Evolutionary conservation across 2,888 invertebrate genomes (phyloP), one percentile per base, ranked within the genome.

Genomic region (Hartigia nigra): DNA sequence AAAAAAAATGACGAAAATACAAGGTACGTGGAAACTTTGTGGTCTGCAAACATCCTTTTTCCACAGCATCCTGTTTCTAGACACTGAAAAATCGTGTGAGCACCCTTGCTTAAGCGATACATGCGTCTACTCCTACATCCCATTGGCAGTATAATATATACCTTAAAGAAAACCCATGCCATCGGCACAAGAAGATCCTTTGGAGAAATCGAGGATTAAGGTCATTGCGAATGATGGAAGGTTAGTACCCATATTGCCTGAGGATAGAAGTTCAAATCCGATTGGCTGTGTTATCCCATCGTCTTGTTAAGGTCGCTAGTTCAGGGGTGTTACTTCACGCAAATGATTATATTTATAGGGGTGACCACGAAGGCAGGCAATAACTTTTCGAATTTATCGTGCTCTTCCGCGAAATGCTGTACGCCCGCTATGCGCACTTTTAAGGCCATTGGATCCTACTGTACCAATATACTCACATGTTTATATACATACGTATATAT

Each of bases 341-440:
- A 83, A 83, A 81, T 81, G 83, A 84, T 83, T 82, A 82, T 80
- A 55, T 55, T 55, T 55, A 55, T 55, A 55, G 23, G 55, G 55
- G 55, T 55, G 55, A 55, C 55, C 55, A 55, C 55, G 55, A 55
- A 55, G 55, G 9, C 55, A 80, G 84, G 89, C 87, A 89, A 88
- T 90, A 90, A 89, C 86, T 89, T 88, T 83, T 84, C 84, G 84
- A 86, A 85, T 90, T 90, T 90, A 90, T 90, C 87, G 89, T 82
- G 84, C 79, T 84, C 85, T 89, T 88, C 88, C 86, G 82, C 85
- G 88, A 87, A 88, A 82, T 82, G 86, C 83, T 83, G 82, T 83
- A 84, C 76, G 76, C 32, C 36, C 31, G 37, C 76, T 35, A 36
- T 35, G 31, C 72, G 72, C 31, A 55, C 55, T 55, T 55, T 55